Evolutionary conservation across 2,797 vertebrate species (phyloP).

Genomic region (Periophthalmus magnuspinnatus): DNA sequence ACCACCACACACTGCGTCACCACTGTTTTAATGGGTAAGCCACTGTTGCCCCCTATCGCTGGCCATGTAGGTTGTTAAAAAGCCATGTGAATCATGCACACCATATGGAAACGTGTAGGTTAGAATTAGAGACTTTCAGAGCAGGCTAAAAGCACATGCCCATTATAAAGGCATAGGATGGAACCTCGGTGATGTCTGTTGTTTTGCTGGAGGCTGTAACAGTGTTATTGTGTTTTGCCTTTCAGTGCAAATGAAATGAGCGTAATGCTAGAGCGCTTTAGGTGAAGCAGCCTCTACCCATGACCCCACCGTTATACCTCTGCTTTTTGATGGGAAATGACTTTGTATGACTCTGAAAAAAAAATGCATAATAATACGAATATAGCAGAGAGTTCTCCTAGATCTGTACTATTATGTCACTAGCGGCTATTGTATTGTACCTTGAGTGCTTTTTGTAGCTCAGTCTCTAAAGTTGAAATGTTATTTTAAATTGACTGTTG

Average conservation of each 20-base stretch:
- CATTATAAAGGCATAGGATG: neutral
- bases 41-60: too few species aligned
- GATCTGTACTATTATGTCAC: conserved; percentile 19
- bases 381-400: conserved; percentile 26
- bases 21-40: too few species aligned
- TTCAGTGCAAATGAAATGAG: conserved; percentile 40
- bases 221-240: conserved; percentile 24
- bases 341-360: conserved; percentile 8
- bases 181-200: neutral
- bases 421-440: neutral
- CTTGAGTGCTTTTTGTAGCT: neutral
- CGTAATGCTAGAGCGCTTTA: conserved; percentile 38
- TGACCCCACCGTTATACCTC: conserved; percentile 27
- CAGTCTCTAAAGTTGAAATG: neutral
- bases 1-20: too few species aligned
- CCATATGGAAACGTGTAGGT: too few species aligned
- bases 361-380: conserved; percentile 19
- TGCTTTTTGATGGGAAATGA: conserved; percentile 15
- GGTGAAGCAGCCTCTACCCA: conserved; percentile 32
- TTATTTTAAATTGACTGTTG: too few species aligned
- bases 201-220: conserved; percentile 10
- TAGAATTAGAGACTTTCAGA: neutral
- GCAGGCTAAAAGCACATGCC: neutral
- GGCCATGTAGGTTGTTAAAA: too few species aligned
- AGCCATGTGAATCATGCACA: too few species aligned